A percentile compares a stretch with the other conserved stretches of the same genome.
phyloP scores from a whole-genome alignment of 2,113 vertebrate species.

The Hepsetus odoe region DNA sequence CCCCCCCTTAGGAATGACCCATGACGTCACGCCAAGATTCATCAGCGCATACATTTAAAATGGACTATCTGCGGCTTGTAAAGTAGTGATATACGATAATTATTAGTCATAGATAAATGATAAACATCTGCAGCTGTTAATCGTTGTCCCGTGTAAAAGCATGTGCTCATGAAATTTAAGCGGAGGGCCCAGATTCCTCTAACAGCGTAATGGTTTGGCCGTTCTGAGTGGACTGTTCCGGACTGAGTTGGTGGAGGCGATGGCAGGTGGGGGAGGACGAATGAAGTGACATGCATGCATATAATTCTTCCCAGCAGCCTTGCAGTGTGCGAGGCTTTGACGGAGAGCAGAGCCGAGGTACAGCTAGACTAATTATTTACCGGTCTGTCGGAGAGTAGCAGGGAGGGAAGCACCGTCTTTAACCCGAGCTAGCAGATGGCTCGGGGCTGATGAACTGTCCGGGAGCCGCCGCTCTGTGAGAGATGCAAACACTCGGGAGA shows the following conservation, averaged over 20 bases:
- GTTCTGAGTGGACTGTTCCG: too few species aligned
- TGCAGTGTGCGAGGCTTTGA: background rate
- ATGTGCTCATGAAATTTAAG: background rate
- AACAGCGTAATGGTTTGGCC: too few species aligned
- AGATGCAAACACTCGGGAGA: constrained; percentile 44
- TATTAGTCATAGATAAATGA: constrained; percentile 38
- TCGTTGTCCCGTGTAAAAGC: background rate
- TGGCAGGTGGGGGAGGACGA: background rate
- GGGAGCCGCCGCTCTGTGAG: constrained; percentile 30
- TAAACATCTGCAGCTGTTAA: constrained; percentile 20
- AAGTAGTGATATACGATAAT: constrained; percentile 36
- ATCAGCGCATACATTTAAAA: background rate
- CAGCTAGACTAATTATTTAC: constrained; percentile 50
- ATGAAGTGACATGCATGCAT: constrained; percentile 5
- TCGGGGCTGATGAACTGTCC: constrained; percentile 43
- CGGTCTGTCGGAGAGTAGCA: constrained; percentile 37
- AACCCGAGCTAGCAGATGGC: constrained; percentile 52
- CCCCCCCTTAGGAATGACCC: constrained; percentile 11
- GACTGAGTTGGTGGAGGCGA: background rate
- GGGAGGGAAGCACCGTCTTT: constrained; percentile 45
- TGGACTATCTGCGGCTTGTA: constrained; percentile 23
- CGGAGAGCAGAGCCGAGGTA: constrained; percentile 15
- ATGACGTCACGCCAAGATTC: constrained; percentile 11
- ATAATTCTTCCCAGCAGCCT: background rate
- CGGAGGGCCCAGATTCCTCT: background rate